These are phyloP conservation scores for Dorcus parallelipipedus DNA, from an alignment of 2,888 invertebrate genomes.

Conservation along the genomic window DNA sequence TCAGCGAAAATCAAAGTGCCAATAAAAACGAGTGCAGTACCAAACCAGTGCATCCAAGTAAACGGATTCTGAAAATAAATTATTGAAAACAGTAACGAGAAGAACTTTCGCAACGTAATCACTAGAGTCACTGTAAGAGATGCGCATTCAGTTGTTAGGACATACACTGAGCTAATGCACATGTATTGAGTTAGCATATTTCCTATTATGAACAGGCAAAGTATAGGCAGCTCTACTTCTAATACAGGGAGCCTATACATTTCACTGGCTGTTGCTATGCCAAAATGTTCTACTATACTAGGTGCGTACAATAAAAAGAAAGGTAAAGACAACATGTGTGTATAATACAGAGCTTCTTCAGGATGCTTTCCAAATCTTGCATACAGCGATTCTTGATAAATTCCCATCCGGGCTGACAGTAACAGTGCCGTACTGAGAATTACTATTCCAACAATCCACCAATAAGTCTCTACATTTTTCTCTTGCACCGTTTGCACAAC, in stretches of 20 bases:
- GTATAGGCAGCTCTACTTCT: conserved; percentile 64
- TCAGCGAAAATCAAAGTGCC: conserved; percentile 94
- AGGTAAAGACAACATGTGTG: conserved; percentile 87
- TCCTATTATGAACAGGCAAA: conserved; percentile 73
- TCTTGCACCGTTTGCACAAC: conserved; percentile 29
- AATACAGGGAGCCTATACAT: conserved; percentile 57
- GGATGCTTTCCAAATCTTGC: conserved; percentile 87
- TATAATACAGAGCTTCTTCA: conserved; percentile 80
- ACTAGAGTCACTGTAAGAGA: conserved; percentile 94
- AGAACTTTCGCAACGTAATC: conserved; percentile 92
- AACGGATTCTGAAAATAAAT: conserved; percentile 93
- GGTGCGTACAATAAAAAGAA: conserved; percentile 76
- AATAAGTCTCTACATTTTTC: conserved; percentile 54
- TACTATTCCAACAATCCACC: conserved; percentile 69
- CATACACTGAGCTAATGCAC: conserved; percentile 93
- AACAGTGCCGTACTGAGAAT: conserved; percentile 85
- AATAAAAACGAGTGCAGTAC: conserved; percentile 83
- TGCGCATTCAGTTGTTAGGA: conserved; percentile 89
- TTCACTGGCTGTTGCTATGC: conserved; percentile 67
- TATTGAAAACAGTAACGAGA: conserved; percentile 93
- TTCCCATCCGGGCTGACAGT: conserved; percentile 90
- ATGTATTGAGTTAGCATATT: conserved; percentile 88
- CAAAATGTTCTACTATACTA: conserved; percentile 75
- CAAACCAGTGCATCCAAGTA: conserved; percentile 86
- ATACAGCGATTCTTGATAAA: conserved; percentile 85